phyloP scores from a whole-genome alignment of 2,113 vertebrate species.

The Forbesichthys papilliferus region DNA sequence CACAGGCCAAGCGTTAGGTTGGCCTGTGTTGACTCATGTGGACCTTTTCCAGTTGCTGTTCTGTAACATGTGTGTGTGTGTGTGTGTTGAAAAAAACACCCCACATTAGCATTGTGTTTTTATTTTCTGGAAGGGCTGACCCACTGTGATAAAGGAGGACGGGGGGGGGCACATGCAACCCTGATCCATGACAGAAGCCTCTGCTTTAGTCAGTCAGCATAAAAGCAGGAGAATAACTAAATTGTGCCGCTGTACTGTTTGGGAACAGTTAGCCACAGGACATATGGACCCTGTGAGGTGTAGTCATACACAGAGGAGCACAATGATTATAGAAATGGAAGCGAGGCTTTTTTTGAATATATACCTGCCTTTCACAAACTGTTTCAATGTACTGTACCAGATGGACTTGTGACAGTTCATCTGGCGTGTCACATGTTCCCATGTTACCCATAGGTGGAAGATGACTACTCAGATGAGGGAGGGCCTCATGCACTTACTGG shows the following conservation, averaged over 20 bases:
- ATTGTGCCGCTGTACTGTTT: neutral
- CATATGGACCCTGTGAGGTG: neutral
- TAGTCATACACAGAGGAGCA: conserved; percentile 3
- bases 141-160: neutral
- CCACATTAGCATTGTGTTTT: too few species aligned
- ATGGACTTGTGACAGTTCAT: neutral
- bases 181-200: neutral
- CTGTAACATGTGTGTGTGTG: conserved; percentile 6
- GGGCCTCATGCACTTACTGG: too few species aligned
- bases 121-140: too few species aligned
- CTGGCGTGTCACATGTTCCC: neutral
- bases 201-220: conserved; percentile 6
- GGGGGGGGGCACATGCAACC: neutral
- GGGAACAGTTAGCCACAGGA: neutral
- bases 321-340: neutral
- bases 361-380: neutral
- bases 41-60: conserved; percentile 58
- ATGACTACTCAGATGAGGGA: too few species aligned
- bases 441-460: neutral
- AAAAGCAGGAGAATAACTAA: neutral
- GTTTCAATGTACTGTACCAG: too few species aligned
- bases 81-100: neutral
- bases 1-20: conserved; percentile 39
- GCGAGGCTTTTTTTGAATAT: neutral
- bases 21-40: conserved; percentile 59